Conservation (phyloP, 2,113 vertebrate species). For the Brevimyrus niger region DNA sequence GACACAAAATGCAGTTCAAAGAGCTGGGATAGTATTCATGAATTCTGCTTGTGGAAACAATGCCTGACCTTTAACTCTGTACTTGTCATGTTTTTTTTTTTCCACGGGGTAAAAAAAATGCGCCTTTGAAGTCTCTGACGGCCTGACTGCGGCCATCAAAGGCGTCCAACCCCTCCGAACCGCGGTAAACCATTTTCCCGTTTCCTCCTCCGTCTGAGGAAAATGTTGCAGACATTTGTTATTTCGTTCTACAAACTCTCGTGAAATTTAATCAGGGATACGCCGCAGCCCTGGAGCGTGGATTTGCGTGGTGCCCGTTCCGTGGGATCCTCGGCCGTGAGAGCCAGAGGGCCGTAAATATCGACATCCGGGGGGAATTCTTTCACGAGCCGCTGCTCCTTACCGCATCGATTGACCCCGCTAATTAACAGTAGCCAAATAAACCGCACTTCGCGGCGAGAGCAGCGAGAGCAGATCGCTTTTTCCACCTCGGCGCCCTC, state of each 20-base stretch:
- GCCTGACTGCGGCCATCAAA: background rate
- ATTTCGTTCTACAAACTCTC: background rate
- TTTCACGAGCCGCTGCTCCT: slow-evolving; percentile 55
- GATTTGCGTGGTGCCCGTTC: background rate
- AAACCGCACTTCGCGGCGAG: slow-evolving; percentile 32
- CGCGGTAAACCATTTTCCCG: background rate
- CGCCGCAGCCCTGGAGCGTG: background rate
- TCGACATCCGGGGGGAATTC: slow-evolving; percentile 48
- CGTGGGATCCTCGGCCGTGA: slow-evolving; percentile 39
- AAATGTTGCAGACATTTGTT: background rate
- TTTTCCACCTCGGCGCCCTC: slow-evolving; percentile 34
- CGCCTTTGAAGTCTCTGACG: background rate
- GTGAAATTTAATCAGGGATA: background rate
- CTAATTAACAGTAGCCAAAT: slow-evolving; percentile 64
- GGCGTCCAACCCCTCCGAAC: background rate
- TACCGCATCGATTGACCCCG: slow-evolving; percentile 54
- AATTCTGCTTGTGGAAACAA: slow-evolving; percentile 3
- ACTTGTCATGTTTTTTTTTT: slow-evolving; percentile 1
- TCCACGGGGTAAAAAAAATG: background rate
- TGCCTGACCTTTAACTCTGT: slow-evolving; percentile 5
- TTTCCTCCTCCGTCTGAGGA: background rate
- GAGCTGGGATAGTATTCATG: background rate
- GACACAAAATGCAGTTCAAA: slow-evolving; percentile 1
- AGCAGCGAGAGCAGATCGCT: slow-evolving; percentile 29
- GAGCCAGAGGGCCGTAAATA: slow-evolving; percentile 51